Evolutionary conservation across 2,113 vertebrate species (phyloP).

Genomic region (Stomatorhinus ivindoensis): DNA sequence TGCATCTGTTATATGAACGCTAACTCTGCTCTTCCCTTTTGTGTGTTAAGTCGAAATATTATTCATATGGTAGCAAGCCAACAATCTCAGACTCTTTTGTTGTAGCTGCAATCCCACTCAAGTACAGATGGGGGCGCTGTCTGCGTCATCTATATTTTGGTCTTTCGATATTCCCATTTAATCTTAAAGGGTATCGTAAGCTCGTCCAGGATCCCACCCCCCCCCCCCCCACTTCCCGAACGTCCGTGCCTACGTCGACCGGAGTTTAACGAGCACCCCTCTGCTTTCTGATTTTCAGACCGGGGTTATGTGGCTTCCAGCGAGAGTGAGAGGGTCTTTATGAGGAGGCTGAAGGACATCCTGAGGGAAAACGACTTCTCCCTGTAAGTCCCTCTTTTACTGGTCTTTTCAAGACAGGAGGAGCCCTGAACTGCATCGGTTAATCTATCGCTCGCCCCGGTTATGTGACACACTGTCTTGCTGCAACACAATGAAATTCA

Average conservation of each 20-base stretch:
- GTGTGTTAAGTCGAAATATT: neutral
- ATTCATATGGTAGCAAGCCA: neutral
- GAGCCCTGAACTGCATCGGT: neutral
- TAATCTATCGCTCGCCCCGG: neutral
- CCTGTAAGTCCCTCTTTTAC: constrained; percentile 68
- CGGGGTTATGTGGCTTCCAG: constrained; percentile 66
- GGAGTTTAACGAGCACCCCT: neutral
- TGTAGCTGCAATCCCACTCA: neutral
- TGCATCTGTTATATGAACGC: neutral
- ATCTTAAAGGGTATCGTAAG: neutral
- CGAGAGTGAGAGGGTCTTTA: constrained; percentile 84
- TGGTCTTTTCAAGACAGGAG: neutral
- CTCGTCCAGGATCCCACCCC: neutral
- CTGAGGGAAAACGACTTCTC: constrained; percentile 85
- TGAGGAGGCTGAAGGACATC: constrained; percentile 88
- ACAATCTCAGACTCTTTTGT: neutral
- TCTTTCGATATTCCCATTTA: neutral
- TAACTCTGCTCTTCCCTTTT: neutral
- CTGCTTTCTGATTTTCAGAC: constrained; percentile 64
- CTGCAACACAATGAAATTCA: neutral
- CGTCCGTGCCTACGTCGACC: neutral
- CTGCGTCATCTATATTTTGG: neutral
- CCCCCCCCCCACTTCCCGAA: neutral
- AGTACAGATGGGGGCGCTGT: neutral
- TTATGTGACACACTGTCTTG: neutral